A percentile compares a stretch with the other conserved stretches of the same genome.
These are phyloP conservation scores for Balanococcus diminutus DNA, from an alignment of 2,888 invertebrate species.

Conservation along the genomic window DNA sequence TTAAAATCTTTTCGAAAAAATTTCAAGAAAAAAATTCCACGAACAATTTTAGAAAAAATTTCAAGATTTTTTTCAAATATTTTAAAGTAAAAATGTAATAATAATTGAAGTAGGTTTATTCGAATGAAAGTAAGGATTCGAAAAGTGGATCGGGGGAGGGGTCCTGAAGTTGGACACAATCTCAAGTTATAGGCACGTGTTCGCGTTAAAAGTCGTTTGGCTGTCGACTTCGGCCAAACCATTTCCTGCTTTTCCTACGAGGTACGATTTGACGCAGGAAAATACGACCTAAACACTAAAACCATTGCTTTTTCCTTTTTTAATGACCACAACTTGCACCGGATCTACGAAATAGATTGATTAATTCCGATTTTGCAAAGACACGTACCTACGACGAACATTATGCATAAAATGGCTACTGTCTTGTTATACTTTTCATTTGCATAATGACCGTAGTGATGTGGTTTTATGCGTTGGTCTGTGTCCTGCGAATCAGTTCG, in stretches of 20 bases:
- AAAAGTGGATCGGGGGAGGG: too few relatives aligned
- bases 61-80: too few relatives aligned
- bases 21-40: too few relatives aligned
- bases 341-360: constrained; percentile 36
- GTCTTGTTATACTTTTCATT: constrained; percentile 24
- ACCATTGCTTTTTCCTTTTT: not conserved
- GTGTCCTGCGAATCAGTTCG: not conserved
- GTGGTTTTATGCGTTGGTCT: not conserved
- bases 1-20: too few relatives aligned
- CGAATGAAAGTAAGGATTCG: too few relatives aligned
- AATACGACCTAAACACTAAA: not conserved
- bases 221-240: too few relatives aligned
- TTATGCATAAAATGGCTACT: constrained; percentile 18
- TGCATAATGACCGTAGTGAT: constrained; percentile 34
- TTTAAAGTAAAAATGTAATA: too few relatives aligned
- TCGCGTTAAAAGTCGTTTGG: too few relatives aligned
- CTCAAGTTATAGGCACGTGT: too few relatives aligned
- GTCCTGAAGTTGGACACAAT: too few relatives aligned
- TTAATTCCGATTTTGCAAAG: constrained; percentile 1
- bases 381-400: not conserved
- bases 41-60: too few relatives aligned
- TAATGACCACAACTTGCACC: constrained; percentile 1
- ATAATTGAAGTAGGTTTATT: too few relatives aligned
- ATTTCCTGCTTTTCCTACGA: not conserved
- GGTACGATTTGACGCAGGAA: not conserved